Base-by-base conservation (phyloP, 1,140 invertebrate genomes). In the Solenopsis invicta region DNA sequence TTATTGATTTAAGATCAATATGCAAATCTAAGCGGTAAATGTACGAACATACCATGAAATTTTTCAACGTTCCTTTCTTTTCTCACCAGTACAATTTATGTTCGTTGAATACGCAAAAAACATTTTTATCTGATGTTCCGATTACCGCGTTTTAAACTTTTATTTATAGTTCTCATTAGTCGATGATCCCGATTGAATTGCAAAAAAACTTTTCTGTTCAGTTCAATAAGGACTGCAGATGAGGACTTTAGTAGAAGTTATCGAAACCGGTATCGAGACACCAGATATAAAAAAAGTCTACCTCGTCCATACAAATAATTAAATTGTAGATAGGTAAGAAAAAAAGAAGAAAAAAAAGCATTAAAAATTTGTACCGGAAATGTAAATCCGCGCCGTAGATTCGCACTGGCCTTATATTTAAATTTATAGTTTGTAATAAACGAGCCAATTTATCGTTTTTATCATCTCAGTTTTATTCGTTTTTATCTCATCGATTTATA, bases 351-450 rank as follows among this genome's bases (percentile, higher is more conserved):
- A 21, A 56, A 56, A 56, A 56, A 56, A 56, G 21, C 8, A 6
- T 2, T 56, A 13, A 56, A 56, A 10, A 54, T 54, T 2, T 56
- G n/a, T 21, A 21, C 29, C 21, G 59, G 21, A n/a, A n/a, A 61
- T 24, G 24, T 61, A 61, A 61, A 61, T 5, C 1, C 12, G 56
- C n/a, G 12, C 12, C 56, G 10, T 21, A 59, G 4, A 12, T 12
- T 54, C 8, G 9, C 10, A 13, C 37, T 37, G 18, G 8, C 16
- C 18, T 64, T 64, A 37, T 18, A 62, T 29, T 10, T 37, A 64
- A 64, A 64, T n/a, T 37, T n/a, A 37, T 64, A 64, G 16, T 64
- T 64, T 64, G 16, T 18, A 64, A 37, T 64, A 37, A 66, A 64
- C 8, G 9, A n/a, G 34, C 34, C 29, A 37, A 37, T 66, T 62